A percentile compares a stretch with the other conserved stretches of the same genome.
Conservation (phyloP, 2,113 vertebrate species). For the Melanerpes formicivorus region DNA sequence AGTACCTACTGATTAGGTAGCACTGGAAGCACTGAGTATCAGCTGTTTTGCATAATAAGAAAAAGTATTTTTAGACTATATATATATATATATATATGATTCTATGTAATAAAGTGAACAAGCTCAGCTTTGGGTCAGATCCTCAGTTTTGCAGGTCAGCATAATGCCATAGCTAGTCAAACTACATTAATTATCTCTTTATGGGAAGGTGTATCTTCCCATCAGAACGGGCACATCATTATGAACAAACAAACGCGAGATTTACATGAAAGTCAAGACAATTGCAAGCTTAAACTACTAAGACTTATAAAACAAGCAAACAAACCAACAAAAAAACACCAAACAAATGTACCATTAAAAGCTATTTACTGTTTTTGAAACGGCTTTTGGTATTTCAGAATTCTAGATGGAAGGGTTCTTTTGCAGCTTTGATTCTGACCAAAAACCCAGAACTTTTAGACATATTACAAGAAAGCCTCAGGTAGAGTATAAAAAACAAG, state of each 20-base stretch:
- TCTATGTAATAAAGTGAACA: neutral
- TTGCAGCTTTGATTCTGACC: neutral
- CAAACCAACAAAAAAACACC: neutral
- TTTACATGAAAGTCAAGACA: neutral
- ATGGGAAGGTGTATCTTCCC: neutral
- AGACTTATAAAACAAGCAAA: neutral
- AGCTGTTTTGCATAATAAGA: neutral
- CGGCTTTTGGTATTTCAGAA: rapidly evolving
- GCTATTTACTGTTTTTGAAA: neutral
- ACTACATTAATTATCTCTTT: neutral
- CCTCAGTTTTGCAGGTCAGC: neutral
- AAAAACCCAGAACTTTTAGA: neutral
- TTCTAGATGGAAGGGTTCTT: neutral
- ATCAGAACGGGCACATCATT: neutral
- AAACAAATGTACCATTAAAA: neutral
- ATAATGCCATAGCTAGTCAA: neutral
- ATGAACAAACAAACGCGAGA: neutral
- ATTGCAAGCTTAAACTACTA: neutral
- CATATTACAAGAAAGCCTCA: neutral
- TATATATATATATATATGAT: neutral
- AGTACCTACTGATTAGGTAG: neutral
- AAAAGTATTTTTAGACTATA: neutral
- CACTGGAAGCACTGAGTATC: neutral
- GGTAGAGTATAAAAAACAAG: neutral
- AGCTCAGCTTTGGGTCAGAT: neutral